Base-by-base conservation (phyloP, 2,888 invertebrate genomes). In the Drosophila testacea region DNA sequence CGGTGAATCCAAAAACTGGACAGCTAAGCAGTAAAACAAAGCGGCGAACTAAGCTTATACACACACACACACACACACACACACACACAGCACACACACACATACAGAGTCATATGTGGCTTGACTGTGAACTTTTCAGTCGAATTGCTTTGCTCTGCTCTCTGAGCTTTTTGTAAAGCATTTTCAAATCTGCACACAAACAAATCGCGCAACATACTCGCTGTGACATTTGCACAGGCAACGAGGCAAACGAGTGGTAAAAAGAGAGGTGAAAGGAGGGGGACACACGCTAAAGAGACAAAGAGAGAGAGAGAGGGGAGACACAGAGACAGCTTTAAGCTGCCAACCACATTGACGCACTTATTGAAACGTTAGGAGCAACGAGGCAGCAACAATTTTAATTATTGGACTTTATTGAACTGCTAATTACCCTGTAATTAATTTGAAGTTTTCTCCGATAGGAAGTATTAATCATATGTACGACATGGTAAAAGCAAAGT, bases 21-120 rank as follows among this genome's bases (percentile, higher is more conserved):
- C 80, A 68, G 67, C 85, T 69, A 82, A 82, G 85, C 83, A 80
- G 76, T 83, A 73, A 85, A 85, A 83, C 85, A 83, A 83, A 83
- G 80, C 83, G 62, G 54, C 69, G 68, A 74, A 59, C 85, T 75
- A 79, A 84, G 82, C 83, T 81, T 66, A 69, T 56, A 36, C 46
- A 39, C 66, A 62, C 82, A 66, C 63, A 65, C 30, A 38, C n/a
- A 39, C 10, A 27, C 44, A 11, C 27, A 27, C n/a, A n/a, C n/a
- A n/a, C n/a, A n/a, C n/a, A n/a, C n/a, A n/a, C n/a, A 10, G 13
- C 38, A 34, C 30, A 57, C 46, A 59, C n/a, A 13, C 42, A 50
- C 55, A 56, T 22, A 27, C 27, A 51, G 22, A 22, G 22, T 22
- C 32, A 46, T 28, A 64, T 60, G 63, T 57, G 60, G 44, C 38